These are phyloP conservation scores for Ceramica pisi DNA, from an alignment of 2,888 invertebrate genomes.

Conservation along the genomic window DNA sequence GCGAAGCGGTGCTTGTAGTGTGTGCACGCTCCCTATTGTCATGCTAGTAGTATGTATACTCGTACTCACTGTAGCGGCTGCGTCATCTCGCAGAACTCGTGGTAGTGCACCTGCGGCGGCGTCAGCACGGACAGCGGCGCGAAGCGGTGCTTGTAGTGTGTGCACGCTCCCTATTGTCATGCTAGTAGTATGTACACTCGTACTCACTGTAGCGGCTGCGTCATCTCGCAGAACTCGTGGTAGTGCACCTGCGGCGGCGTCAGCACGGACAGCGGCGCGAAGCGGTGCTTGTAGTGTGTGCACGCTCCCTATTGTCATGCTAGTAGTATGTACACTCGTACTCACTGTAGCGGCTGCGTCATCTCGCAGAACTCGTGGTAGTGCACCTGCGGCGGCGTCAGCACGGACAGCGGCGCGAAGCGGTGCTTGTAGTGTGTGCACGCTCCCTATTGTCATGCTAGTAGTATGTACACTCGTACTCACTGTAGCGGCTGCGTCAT, in stretches of 20 bases:
- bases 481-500: conserved; percentile 92
- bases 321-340: neutral
- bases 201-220: conserved; percentile 87
- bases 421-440: conserved; percentile 96
- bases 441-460: conserved; percentile 80
- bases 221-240: conserved; percentile 96
- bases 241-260: conserved; percentile 98
- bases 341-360: conserved; percentile 90
- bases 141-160: conserved; percentile 96
- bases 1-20: conserved; percentile 98
- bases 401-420: conserved; percentile 96
- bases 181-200: neutral
- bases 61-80: conserved; percentile 82
- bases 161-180: no score
- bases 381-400: conserved; percentile 97
- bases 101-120: conserved; percentile 97
- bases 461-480: conserved; percentile 60
- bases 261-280: conserved; percentile 96
- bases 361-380: conserved; percentile 97
- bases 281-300: conserved; percentile 96
- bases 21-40: no score
- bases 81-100: conserved; percentile 85
- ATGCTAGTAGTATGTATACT: conserved; percentile 5
- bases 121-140: conserved; percentile 96
- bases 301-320: conserved; percentile 87